phyloP scores from a whole-genome alignment of 2,113 vertebrate genomes.

The Conger conger region DNA sequence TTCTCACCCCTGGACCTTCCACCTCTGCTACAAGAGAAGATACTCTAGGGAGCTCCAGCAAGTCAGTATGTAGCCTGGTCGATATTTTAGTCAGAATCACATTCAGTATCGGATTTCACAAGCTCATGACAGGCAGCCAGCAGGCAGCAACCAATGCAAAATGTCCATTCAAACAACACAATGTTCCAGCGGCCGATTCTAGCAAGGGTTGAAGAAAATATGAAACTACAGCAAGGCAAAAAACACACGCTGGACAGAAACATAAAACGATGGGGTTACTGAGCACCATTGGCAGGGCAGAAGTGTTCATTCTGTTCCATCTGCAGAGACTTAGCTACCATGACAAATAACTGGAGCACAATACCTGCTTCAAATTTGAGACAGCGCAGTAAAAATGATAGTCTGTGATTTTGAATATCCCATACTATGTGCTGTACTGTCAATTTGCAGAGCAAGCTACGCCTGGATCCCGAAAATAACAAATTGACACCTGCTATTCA shows the following conservation, averaged over 20 bases:
- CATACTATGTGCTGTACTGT: neutral
- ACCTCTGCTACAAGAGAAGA: no score
- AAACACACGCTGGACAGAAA: neutral
- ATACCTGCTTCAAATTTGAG: neutral
- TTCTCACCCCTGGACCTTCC: no score
- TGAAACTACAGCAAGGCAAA: neutral
- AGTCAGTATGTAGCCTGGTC: no score
- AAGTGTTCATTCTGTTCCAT: neutral
- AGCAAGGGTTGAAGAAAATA: neutral
- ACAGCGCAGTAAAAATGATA: neutral
- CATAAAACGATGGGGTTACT: neutral
- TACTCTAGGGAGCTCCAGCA: no score
- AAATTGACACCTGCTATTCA: neutral
- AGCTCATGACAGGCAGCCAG: neutral
- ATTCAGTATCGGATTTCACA: neutral
- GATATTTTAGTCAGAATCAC: neutral
- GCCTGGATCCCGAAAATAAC: neutral
- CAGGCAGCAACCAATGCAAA: neutral
- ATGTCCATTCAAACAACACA: neutral
- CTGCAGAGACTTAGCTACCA: neutral
- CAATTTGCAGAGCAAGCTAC: neutral
- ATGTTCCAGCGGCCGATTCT: neutral
- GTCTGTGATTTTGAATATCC: neutral
- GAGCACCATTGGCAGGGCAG: neutral
- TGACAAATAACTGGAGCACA: neutral